Percentiles rank a stretch among this genome's conserved stretches.
phyloP scores from a whole-genome alignment of 2,797 vertebrate genomes.

The Cyclura pinguis region DNA sequence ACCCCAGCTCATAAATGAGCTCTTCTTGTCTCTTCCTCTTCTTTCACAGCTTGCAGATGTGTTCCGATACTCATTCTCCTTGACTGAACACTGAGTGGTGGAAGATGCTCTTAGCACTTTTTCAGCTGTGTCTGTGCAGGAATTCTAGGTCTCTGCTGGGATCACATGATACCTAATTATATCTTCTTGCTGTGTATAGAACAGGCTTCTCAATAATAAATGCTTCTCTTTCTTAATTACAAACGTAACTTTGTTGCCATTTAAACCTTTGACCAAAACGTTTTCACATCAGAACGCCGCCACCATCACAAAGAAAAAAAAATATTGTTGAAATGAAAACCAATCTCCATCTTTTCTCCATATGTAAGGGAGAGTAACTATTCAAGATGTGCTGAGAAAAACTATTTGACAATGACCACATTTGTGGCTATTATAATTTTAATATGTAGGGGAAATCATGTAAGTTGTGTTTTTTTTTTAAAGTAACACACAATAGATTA shows the following conservation, averaged over 20 bases:
- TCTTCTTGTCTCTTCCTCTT: neutral
- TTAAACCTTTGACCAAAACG: constrained; percentile 41
- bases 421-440: constrained; percentile 18
- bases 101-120: constrained; percentile 28
- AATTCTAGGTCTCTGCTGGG: constrained; percentile 12
- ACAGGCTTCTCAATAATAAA: constrained; percentile 11
- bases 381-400: constrained; percentile 8
- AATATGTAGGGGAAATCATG: neutral
- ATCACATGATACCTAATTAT: constrained; percentile 46
- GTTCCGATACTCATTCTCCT: constrained; percentile 24
- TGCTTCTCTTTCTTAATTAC: constrained; percentile 22
- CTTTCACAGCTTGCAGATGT: constrained; percentile 11
- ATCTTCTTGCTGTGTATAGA: constrained; percentile 34
- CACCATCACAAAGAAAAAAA: neutral
- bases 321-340: constrained; percentile 2
- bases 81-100: constrained; percentile 27
- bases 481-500: constrained; percentile 25
- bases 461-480: constrained; percentile 33
- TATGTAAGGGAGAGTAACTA: neutral
- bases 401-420: constrained; percentile 24
- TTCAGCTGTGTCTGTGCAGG: neutral
- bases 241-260: constrained; percentile 17
- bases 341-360: neutral
- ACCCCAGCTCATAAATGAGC: neutral
- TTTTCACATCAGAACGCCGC: constrained; percentile 42